Evolutionary conservation across 30 jellyfish, hydroid and myxozoan species (phyloP), one percentile per base, ranked within the genome.

Genomic region (Aurelia aurita complex sp. Pacific): DNA sequence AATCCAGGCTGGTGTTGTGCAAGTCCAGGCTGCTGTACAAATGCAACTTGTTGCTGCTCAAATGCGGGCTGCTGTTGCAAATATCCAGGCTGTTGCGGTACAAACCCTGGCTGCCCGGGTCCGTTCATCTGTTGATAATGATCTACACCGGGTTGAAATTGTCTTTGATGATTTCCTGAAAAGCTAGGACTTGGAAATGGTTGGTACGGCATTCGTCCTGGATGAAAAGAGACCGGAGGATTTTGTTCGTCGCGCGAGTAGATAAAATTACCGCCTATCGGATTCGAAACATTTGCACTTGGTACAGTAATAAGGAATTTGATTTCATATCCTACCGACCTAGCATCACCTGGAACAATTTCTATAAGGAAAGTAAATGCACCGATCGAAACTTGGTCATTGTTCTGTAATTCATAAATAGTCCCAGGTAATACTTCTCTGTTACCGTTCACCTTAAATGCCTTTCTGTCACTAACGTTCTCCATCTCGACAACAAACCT

Each of bases 321-420:
- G 34, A 84, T 18, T 61, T 73, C 87, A 78, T 73, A 84, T 19
- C 64, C 34, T 23, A 55, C 74, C 57, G 93, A 84, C 66, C 29
- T 11, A 4, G 66, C 42, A 18, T 66, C 82, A 6, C 93, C 93
- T 4, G 65, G 87, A 6, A 67, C 93, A 11, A 84, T 84, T 51
- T 84, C 93, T 18, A 74, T 50, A 18, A 84, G 82, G 57, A 84
- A 84, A 9, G 93, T 73, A 34, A 84, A 84, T 29, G 70, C 77
- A 1, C 93, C 93, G 16, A 84, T 61, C 12, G 87, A 11, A 2
- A 84, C 53, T 50, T 73, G 93, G 70, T 84, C 93, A 51, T 84
- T 84, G n/a, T 73, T 73, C 10, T 33, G 66, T 3, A 84, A 64
- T 61, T 38, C 76, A 17, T 32, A 43, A 14, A 67, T 60, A 17